phyloP scores from a whole-genome alignment of 2,888 invertebrate genomes.

The Sinodicranocentrus sp. region DNA sequence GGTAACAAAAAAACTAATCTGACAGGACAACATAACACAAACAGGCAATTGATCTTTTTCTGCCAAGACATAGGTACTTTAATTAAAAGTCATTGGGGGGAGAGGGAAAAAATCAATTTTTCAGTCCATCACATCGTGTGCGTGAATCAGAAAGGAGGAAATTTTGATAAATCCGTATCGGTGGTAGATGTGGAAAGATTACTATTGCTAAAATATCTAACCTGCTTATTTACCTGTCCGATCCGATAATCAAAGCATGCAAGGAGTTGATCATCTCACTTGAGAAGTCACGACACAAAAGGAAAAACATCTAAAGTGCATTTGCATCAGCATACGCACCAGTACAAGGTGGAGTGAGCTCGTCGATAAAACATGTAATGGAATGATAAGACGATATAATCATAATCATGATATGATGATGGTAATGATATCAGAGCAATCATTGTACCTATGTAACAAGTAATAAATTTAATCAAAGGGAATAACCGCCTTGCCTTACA shows the following conservation, averaged over 20 bases:
- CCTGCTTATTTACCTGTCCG: constrained; percentile 46
- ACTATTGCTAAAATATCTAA: constrained; percentile 4
- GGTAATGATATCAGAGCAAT: constrained; percentile 61
- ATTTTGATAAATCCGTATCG: constrained; percentile 4
- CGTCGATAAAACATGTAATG: neutral
- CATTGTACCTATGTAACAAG: constrained; percentile 62
- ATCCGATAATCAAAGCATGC: constrained; percentile 28
- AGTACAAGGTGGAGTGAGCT: neutral
- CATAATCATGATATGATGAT: constrained; percentile 23
- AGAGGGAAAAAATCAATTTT: constrained; percentile 23
- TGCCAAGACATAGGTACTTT: neutral
- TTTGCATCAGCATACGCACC: neutral
- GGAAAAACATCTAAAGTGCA: neutral
- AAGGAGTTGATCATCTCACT: constrained; percentile 53
- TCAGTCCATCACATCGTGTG: neutral
- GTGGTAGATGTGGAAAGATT: neutral
- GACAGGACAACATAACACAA: too few species aligned
- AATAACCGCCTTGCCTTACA: constrained; percentile 34
- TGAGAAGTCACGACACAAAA: constrained; percentile 49
- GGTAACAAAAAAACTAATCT: too few species aligned
- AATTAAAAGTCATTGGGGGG: neutral
- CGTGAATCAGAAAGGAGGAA: neutral
- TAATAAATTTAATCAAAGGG: constrained; percentile 65
- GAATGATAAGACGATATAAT: constrained; percentile 28
- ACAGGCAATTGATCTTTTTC: neutral